Evolutionary conservation across 2,113 vertebrate species (phyloP), one percentile per base, ranked within the genome.

Genomic region (Delphinapterus leucas): DNA sequence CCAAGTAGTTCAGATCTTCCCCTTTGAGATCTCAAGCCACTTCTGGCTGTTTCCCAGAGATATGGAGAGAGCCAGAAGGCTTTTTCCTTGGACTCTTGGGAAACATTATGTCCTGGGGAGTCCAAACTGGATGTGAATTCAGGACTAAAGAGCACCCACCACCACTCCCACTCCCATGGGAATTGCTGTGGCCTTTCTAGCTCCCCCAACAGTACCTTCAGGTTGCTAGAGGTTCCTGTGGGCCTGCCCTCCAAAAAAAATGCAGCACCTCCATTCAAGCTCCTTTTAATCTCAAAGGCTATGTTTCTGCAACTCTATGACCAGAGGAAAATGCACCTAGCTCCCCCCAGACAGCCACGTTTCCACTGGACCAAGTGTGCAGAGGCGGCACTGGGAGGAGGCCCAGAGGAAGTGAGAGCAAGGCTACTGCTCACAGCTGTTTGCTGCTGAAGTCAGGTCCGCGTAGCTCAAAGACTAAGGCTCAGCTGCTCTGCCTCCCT

Each of bases 41-140:
- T 87, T n/a, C 49, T 38, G 18, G 93, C 93, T 15, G 74, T 58
- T 93, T 80, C 91, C 71, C 49, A 20, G 73, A 88, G 60, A 68
- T 61, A 17, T 3, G 28, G 47, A 38, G 83, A 92, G 67, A 89
- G 26, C 68, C 67, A 86, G 61, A 70, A 17, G 41, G 33, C 13
- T 38, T 86, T 41, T 95, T 63, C 47, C 44, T 92, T 71, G 25
- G 65, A 85, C 23, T 85, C 36, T 38, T 47, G 65, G 85, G 77
- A 96, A 93, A 55, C 44, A 41, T 63, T 33, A 70, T 76, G 79
- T 28, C 79, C 25, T 8, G 38, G 31, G 47, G 36, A 65, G 36
- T 74, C 65, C 63, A 65, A 58, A 47, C 18, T 33, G 60, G 49
- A 38, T 36, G 5, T n/a, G 76, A 86, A 74, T 61, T 95, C 20